A percentile compares a stretch with the other conserved stretches of the same genome.
phyloP scores from a whole-genome alignment of 2,888 invertebrate species.

The Diarsia mendica region DNA sequence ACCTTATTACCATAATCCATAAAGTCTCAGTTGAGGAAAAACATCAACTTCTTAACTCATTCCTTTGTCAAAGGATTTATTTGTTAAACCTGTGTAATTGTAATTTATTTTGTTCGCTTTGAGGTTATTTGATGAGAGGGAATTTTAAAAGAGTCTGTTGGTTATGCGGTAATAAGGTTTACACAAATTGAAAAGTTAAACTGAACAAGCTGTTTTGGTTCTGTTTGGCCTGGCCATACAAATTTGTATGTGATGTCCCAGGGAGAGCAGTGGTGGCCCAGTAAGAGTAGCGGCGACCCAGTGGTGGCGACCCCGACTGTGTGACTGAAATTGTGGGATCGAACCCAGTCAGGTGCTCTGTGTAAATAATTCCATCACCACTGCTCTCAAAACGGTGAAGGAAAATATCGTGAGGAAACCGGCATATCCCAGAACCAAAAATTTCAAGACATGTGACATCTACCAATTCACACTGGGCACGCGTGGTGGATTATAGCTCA shows the following conservation, averaged over 20 bases:
- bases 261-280: too few species aligned
- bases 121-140: conserved; percentile 36
- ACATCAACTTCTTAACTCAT: conserved; percentile 32
- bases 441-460: too few species aligned
- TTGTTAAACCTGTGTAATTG: conserved; percentile 42
- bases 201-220: background rate
- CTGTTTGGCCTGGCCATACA: background rate
- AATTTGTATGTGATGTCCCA: background rate
- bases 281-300: too few species aligned
- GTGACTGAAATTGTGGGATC: too few species aligned
- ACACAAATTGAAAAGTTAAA: background rate
- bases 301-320: too few species aligned
- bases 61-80: conserved; percentile 40
- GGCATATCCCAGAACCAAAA: too few species aligned
- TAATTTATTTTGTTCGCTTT: conserved; percentile 52
- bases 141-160: conserved; percentile 29
- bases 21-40: conserved; percentile 32
- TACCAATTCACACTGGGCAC: too few species aligned
- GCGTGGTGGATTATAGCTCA: too few species aligned
- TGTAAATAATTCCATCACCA: too few species aligned
- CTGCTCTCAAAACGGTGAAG: too few species aligned
- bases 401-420: too few species aligned
- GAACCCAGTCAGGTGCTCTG: too few species aligned
- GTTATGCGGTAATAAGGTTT: background rate
- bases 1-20: conserved; percentile 46